Base-by-base conservation (phyloP, 2,113 vertebrate genomes). In the Odontesthes bonariensis region DNA sequence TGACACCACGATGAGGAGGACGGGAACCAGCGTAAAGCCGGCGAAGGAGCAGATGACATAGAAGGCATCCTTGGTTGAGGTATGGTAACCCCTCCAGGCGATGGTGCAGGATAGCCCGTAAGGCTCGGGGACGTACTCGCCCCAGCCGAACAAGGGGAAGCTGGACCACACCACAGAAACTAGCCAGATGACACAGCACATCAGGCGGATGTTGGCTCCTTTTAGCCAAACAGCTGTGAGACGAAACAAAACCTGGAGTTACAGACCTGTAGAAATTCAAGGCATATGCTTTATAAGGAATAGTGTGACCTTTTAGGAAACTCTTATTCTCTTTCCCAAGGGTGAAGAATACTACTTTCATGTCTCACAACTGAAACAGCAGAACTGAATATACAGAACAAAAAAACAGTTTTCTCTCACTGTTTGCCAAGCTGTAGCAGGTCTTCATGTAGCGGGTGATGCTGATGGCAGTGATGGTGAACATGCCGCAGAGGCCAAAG, bases 41-140 rank as follows among this genome's bases (percentile, higher is more conserved):
- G 51, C 67, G 4, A 94, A 94, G 69, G 93, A 90, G 81, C 83
- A 91, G 77, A 94, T 88, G 51, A 94, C 90, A 32, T 92, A 94
- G 70, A 87, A 51, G 55, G 93, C 90, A 8, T 94, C 93, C 64
- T 88, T 91, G 9, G 64, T 8, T 0, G 92, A 94, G 23, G 89
- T 77, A 42, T 94, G 90, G 33, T 92, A 92, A 1, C 72, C 66
- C 49, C 81, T 77, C 93, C 93, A 93, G 84, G 91, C 93, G 8
- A 93, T 14, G 38, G 92, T 94, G 84, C 92, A 94, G 62, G 93
- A 94, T 63, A 93, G 73, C 4, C 93, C 92, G 3, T 92, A 92
- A 3, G 93, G 93, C 76, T 94, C 93, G 0, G 92, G 92, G 61
- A 89, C 81, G 20, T 93, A 94, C 79, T 90, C 77, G 7, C 93